Conservation (phyloP, 2,113 vertebrate species). For the Oreochromis spilurus region DNA sequence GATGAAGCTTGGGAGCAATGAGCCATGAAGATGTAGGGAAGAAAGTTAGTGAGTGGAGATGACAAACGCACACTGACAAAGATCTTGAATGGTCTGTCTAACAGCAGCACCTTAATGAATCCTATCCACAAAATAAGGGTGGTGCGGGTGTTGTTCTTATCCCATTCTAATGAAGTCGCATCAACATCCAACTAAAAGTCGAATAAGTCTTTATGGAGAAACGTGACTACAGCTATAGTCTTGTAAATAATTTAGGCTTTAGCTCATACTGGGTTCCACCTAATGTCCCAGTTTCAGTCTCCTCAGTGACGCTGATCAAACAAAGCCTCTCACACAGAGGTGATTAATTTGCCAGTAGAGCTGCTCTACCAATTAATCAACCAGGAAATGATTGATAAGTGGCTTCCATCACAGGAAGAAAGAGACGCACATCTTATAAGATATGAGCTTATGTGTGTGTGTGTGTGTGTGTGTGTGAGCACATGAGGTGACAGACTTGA, state of each 20-base stretch:
- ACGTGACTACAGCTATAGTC: neutral
- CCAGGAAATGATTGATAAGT: conserved; percentile 54
- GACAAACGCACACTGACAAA: conserved; percentile 24
- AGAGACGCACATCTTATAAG: neutral
- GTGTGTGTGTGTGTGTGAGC: neutral
- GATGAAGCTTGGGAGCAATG: conserved; percentile 18
- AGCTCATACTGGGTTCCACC: neutral
- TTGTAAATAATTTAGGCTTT: neutral
- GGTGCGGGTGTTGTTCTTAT: neutral
- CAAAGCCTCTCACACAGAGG: conserved; percentile 10
- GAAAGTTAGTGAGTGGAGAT: conserved; percentile 11
- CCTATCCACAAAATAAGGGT: neutral
- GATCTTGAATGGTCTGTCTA: conserved; percentile 21
- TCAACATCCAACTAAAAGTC: neutral
- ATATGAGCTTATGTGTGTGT: neutral
- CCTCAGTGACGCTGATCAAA: neutral
- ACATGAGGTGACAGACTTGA: neutral
- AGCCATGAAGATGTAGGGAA: conserved; percentile 23
- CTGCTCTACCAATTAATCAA: conserved; percentile 38
- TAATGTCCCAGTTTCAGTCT: neutral
- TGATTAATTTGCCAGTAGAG: conserved; percentile 44
- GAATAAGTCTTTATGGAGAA: neutral
- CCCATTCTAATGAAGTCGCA: neutral
- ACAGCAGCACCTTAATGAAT: conserved; percentile 19
- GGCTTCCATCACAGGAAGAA: conserved; percentile 25